Percentiles rank a stretch among this genome's conserved stretches.
Evolutionary conservation across 2,797 vertebrate genomes (phyloP).

Genomic region (Xerus rutilus): DNA sequence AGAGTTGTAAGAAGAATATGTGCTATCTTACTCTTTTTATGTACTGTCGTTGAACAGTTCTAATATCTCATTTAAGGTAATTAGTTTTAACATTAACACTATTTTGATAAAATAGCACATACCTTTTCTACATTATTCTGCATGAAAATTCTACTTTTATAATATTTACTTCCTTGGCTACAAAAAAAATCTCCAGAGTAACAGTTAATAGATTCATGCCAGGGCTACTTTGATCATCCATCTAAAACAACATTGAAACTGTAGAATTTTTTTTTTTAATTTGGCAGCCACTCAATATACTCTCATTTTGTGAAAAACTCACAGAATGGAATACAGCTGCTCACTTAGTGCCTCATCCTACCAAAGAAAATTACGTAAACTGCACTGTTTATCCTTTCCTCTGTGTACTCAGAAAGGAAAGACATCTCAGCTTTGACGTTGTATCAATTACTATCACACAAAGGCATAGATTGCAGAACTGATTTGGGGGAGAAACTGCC

Average conservation of each 20-base stretch:
- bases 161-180: slow-evolving; percentile 34
- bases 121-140: not conserved
- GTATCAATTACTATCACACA: not conserved
- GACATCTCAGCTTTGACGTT: not conserved
- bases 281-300: not conserved
- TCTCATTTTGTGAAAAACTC: not conserved
- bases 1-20: slow-evolving; percentile 38
- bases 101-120: slow-evolving; percentile 53
- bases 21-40: slow-evolving; percentile 44
- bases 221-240: slow-evolving; percentile 41
- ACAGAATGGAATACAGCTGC: not conserved
- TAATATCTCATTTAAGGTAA: slow-evolving; percentile 30
- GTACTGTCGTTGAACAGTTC: not conserved
- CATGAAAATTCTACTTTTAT: slow-evolving; percentile 60
- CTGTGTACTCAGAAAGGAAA: not conserved
- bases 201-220: slow-evolving; percentile 48
- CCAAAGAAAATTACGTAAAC: not conserved
- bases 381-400: not conserved
- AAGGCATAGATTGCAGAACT: not conserved
- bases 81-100: slow-evolving; percentile 60
- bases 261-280: slow-evolving; percentile 13
- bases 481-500: not conserved
- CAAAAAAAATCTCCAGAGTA: slow-evolving; percentile 44
- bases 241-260: slow-evolving; percentile 19
- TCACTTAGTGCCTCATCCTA: not conserved